A percentile compares a stretch with the other conserved stretches of the same genome.
These are phyloP conservation scores for Heterohyrax brucei DNA, from an alignment of 2,797 vertebrate genomes.

Conservation along the genomic window DNA sequence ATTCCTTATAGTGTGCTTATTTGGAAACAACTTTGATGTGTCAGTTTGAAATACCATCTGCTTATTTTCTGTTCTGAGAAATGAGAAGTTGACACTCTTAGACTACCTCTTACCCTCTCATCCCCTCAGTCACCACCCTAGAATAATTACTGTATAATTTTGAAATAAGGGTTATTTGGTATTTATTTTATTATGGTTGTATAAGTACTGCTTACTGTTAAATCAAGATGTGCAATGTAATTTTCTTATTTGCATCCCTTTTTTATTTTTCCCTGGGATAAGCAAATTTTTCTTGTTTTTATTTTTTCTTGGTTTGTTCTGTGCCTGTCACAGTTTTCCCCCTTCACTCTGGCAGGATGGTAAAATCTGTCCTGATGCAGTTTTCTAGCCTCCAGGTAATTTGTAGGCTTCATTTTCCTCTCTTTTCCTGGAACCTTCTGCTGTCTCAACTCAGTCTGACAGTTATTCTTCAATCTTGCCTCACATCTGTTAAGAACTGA, in stretches of 20 bases:
- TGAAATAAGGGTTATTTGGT: neutral
- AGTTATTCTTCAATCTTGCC: neutral
- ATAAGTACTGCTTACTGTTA: neutral
- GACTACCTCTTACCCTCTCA: neutral
- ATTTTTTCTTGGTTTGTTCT: neutral
- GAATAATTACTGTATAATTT: neutral
- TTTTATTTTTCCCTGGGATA: neutral
- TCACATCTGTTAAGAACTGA: neutral
- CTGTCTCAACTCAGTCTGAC: neutral
- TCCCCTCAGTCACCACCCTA: neutral
- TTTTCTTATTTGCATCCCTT: neutral
- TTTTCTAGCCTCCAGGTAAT: neutral
- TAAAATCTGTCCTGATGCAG: neutral
- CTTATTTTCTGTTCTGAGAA: neutral
- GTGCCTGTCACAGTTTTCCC: neutral
- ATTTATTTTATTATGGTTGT: neutral
- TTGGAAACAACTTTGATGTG: neutral
- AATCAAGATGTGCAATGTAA: accelerated
- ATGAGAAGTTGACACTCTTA: accelerated
- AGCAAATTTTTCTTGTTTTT: neutral
- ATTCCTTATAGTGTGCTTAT: neutral
- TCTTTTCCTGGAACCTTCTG: neutral
- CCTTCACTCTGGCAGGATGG: neutral
- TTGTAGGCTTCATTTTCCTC: neutral
- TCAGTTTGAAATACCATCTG: neutral